Evolutionary conservation across 2,888 invertebrate genomes (phyloP).

Genomic region (Trichopria drosophilae): DNA sequence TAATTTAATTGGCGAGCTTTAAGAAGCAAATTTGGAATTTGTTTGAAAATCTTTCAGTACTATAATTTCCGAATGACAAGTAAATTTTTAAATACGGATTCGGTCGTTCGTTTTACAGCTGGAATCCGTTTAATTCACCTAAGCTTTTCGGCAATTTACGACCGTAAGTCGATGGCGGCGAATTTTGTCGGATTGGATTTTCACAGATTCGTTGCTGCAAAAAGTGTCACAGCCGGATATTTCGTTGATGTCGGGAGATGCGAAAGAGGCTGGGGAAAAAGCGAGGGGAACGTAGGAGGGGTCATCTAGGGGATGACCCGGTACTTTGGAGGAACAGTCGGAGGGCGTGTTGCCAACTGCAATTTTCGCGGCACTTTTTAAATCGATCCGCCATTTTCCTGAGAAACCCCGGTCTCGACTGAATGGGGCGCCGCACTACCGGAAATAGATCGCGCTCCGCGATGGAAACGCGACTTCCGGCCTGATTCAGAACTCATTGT

Average conservation of each 20-base stretch:
- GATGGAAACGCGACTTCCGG: slow-evolving; percentile 29
- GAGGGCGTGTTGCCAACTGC: slow-evolving; percentile 31
- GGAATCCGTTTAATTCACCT: too few relatives aligned
- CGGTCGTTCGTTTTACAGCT: too few relatives aligned
- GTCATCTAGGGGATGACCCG: slow-evolving; percentile 37
- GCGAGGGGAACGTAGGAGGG: slow-evolving; percentile 28
- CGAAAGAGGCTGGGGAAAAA: slow-evolving; percentile 16
- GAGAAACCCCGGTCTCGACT: slow-evolving; percentile 38
- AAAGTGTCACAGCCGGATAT: slow-evolving; percentile 7
- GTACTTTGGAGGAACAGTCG: slow-evolving; percentile 14
- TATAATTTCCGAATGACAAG: too few relatives aligned
- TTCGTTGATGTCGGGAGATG: slow-evolving; percentile 15
- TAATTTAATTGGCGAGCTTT: too few relatives aligned
- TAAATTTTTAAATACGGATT: too few relatives aligned
- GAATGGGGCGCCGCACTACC: slow-evolving; percentile 4
- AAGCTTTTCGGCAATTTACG: too few relatives aligned
- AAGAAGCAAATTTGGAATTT: too few relatives aligned
- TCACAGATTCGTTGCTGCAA: too few relatives aligned
- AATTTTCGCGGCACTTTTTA: too few relatives aligned
- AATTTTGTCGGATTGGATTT: too few relatives aligned
- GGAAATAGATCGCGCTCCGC: slow-evolving; percentile 32
- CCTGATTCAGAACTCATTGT: slow-evolving; percentile 27
- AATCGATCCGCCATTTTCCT: slow-evolving; percentile 50
- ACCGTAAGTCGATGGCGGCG: too few relatives aligned
- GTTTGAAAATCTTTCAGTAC: too few relatives aligned